These are phyloP conservation scores for Decapterus maruadsi DNA, from an alignment of 2,797 vertebrate genomes.

Conservation along the genomic window DNA sequence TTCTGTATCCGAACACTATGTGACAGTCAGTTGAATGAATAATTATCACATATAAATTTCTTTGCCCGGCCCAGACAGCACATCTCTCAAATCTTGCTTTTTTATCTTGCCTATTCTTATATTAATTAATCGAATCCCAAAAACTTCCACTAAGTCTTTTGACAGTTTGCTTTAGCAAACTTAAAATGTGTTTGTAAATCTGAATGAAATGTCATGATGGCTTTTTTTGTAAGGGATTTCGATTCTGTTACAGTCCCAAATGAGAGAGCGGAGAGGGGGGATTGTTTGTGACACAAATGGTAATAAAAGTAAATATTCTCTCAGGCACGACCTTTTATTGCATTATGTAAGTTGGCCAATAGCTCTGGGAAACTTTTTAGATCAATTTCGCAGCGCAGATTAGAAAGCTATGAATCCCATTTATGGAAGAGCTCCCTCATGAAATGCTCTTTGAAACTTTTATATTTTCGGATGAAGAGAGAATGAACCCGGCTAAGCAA, in stretches of 20 bases:
- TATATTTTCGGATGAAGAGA: constrained; percentile 85
- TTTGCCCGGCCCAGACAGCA: constrained; percentile 1
- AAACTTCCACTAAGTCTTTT: constrained; percentile 35
- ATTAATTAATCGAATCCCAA: constrained; percentile 30
- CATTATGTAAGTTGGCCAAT: constrained; percentile 86
- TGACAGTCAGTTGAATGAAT: constrained; percentile 45
- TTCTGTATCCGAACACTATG: constrained; percentile 12
- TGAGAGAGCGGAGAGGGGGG: constrained; percentile 37
- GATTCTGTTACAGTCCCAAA: constrained; percentile 44
- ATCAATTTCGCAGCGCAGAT: constrained; percentile 89
- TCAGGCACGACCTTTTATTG: constrained; percentile 80
- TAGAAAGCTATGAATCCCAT: constrained; percentile 90
- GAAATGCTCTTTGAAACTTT: constrained; percentile 89
- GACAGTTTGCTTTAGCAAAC: constrained; percentile 37
- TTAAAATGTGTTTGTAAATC: constrained; percentile 41
- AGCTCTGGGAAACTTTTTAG: constrained; percentile 89
- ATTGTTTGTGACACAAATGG: constrained; percentile 80
- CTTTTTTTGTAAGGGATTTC: constrained; percentile 39
- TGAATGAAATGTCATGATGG: constrained; percentile 40
- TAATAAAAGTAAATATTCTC: constrained; percentile 87
- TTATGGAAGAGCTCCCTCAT: constrained; percentile 88
- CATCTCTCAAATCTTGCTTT: constrained; percentile 18
- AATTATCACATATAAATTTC: constrained; percentile 12
- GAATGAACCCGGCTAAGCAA: constrained; percentile 84
- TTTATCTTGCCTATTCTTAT: constrained; percentile 12